Base-by-base conservation (phyloP, 2,888 invertebrate genomes). In the Diarsia dahlii region DNA sequence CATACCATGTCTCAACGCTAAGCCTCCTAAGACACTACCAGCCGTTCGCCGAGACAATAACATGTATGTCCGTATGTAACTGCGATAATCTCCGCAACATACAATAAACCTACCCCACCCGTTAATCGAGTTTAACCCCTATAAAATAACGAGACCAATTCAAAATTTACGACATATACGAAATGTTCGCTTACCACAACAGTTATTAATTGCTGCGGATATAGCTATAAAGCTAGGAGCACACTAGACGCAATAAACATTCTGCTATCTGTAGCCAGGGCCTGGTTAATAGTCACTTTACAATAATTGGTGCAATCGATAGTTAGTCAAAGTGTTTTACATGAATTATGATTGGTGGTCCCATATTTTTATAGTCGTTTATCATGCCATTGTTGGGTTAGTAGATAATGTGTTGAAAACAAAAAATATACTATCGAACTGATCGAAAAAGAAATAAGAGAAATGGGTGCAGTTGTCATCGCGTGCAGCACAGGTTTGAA, bases 61-160 rank as follows among this genome's bases (percentile, higher is more conserved):
- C 80, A 81, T 74, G 76, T 52, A 78, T 82, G 85, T 78, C 76
- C 77, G 78, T 81, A 78, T 87, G 87, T 85, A 84, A 84, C 83
- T 72, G 74, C 70, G 74, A 90, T 90, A 88, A 90, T 90, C 89
- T 87, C 83, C 77, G 79, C 85, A 87, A 89, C 90, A 91, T 88
- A 91, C 89, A 90, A 92, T 92, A 93, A 93, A 93, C 92, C 90
- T 89, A 90, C 93, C 91, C 93, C 89, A 86, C 88, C 89, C 89
- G 91, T 90, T 93, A 93, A 94, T 94, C 93, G 92, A 93, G 92
- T 94, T 81, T 93, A 92, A 94, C 94, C 94, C 94, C 88, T 81
- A 89, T 93, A 92, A 94, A 94, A 94, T 93, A 92, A 92, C 91
- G 91, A 91, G 90, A 89, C 93, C 93, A 92, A 93, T 94, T 92